These are phyloP conservation scores for Holcopasites calliopsidis DNA, from an alignment of 1,140 invertebrate species.

Conservation along the genomic window DNA sequence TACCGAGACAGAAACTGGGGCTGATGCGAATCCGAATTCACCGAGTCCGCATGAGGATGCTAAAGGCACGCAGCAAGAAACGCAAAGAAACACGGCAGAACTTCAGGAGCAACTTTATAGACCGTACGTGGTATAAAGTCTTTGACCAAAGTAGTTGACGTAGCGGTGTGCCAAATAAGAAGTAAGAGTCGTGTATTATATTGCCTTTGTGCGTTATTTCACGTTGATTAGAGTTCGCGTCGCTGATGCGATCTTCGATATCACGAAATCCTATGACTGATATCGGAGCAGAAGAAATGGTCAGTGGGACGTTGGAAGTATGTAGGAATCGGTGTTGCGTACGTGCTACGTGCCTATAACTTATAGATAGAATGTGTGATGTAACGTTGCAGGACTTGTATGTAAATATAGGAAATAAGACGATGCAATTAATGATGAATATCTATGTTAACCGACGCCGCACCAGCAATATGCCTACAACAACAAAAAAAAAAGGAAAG, in stretches of 20 bases:
- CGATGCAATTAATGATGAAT: not conserved
- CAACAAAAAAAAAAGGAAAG: not conserved
- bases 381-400: conserved; percentile 8
- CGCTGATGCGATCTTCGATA: not conserved
- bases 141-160: conserved; percentile 5
- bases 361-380: too few relatives aligned
- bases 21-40: conserved; percentile 67
- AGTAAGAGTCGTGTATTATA: not conserved
- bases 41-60: conserved; percentile 66
- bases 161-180: conserved; percentile 5
- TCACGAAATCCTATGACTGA: not conserved
- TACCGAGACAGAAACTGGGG: conserved; percentile 66
- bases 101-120: conserved; percentile 77
- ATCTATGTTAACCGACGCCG: not conserved
- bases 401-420: conserved; percentile 33
- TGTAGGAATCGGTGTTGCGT: not conserved
- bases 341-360: too few relatives aligned
- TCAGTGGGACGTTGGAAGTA: not conserved
- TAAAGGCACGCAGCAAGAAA: conserved; percentile 69
- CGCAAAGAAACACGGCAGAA: conserved; percentile 66
- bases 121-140: conserved; percentile 75
- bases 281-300: not conserved
- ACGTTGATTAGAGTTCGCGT: too few relatives aligned
- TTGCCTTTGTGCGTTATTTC: not conserved
- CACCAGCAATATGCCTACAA: not conserved